phyloP scores from a whole-genome alignment of 2,797 vertebrate species.

The Phaenicophaeus curvirostris region DNA sequence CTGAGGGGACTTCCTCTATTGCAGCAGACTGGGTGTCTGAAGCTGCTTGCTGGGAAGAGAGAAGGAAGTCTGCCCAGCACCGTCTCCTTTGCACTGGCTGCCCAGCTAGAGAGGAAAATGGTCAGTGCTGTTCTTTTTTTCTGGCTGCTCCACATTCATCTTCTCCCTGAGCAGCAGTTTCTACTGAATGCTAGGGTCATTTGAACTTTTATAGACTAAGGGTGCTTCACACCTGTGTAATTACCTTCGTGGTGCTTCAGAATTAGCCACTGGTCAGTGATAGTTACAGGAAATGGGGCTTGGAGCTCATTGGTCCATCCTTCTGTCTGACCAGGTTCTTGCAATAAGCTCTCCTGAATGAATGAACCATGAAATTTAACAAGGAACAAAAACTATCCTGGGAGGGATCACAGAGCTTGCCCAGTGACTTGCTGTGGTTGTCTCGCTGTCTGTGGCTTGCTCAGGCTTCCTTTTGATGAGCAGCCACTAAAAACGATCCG shows the following conservation, averaged over 20 bases:
- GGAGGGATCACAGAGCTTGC: background rate
- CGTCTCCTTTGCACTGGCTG: background rate
- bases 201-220: background rate
- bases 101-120: background rate
- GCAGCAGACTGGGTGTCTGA: slow-evolving; percentile 11
- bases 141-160: background rate
- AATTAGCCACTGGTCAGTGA: background rate
- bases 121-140: background rate
- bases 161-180: background rate
- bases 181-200: background rate
- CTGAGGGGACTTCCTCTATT: slow-evolving; percentile 30
- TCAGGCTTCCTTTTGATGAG: slow-evolving; percentile 43
- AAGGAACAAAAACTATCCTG: background rate
- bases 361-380: background rate
- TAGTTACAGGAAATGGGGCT: background rate
- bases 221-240: background rate
- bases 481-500: background rate
- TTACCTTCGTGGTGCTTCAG: background rate
- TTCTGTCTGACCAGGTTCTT: background rate
- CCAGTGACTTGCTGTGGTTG: background rate
- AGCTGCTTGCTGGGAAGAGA: background rate
- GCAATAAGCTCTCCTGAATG: background rate
- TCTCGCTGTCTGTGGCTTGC: slow-evolving; percentile 1
- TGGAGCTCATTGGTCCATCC: background rate
- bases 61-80: slow-evolving; percentile 31